These are phyloP conservation scores for Nerophis ophidion DNA, from an alignment of 2,113 vertebrate genomes.

Conservation along the genomic window DNA sequence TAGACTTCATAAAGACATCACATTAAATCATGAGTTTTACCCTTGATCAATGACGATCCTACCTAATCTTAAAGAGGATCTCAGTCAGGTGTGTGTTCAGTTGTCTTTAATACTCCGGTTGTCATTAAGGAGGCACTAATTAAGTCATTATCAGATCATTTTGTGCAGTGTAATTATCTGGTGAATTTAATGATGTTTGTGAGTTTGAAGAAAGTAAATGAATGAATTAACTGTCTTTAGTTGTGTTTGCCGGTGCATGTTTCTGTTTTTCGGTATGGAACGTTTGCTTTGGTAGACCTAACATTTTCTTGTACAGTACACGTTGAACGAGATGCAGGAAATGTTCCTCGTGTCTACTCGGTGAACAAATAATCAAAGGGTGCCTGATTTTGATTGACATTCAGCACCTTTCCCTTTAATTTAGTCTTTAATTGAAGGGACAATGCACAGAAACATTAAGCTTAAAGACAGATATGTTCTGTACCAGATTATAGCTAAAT, in stretches of 20 bases:
- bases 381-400: too few species aligned
- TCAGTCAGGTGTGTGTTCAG: conserved; percentile 24
- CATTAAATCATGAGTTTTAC: not conserved
- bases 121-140: conserved; percentile 63
- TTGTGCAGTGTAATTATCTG: conserved; percentile 71
- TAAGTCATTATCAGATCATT: conserved; percentile 73
- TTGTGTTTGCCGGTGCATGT: not conserved
- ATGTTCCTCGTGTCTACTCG: too few species aligned
- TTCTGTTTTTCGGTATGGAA: too few species aligned
- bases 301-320: too few species aligned
- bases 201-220: conserved; percentile 59
- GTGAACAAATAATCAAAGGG: too few species aligned
- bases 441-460: too few species aligned
- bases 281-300: too few species aligned
- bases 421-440: too few species aligned
- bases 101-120: conserved; percentile 47
- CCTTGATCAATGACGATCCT: not conserved
- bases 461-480: too few species aligned
- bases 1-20: not conserved
- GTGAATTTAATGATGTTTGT: conserved; percentile 65
- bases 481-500: too few species aligned
- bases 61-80: conserved; percentile 18
- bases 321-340: too few species aligned
- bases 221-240: conserved; percentile 50
- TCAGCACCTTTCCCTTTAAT: too few species aligned